Conservation (phyloP, 2,888 invertebrate species). For the Ophion costatus region DNA sequence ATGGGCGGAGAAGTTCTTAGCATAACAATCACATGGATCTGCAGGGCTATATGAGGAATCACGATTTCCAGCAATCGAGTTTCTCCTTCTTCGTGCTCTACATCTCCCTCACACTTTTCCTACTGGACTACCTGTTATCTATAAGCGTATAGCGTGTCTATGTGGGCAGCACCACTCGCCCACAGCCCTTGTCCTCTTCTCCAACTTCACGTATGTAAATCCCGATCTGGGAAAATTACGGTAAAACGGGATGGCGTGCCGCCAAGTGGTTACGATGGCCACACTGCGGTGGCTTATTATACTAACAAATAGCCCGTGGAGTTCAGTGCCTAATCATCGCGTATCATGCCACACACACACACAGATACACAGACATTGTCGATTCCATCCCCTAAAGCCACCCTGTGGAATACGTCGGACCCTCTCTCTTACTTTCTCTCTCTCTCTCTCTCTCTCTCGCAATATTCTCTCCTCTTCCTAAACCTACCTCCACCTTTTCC, state of each 20-base stretch:
- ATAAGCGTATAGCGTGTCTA: not conserved
- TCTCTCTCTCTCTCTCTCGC: constrained; percentile 9
- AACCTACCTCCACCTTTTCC: constrained; percentile 5
- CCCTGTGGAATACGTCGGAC: constrained; percentile 22
- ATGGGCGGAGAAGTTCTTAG: constrained; percentile 65
- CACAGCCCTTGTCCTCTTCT: constrained; percentile 54
- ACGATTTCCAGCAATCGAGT: constrained; percentile 66
- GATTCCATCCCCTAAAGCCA: constrained; percentile 49
- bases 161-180: not conserved
- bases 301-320: constrained; percentile 83
- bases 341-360: constrained; percentile 80
- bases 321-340: constrained; percentile 82
- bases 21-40: constrained; percentile 68
- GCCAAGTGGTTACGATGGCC: constrained; percentile 82
- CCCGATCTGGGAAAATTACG: constrained; percentile 82
- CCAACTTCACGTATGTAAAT: constrained; percentile 80
- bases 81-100: constrained; percentile 46
- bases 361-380: constrained; percentile 69
- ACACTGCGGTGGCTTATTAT: constrained; percentile 82
- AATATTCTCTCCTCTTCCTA: not conserved
- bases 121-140: not conserved
- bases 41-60: constrained; percentile 63
- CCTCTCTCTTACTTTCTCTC: constrained; percentile 1
- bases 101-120: constrained; percentile 21
- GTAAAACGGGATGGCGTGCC: constrained; percentile 83